Conservation (phyloP, 2,113 vertebrate genomes). For the Petaurus breviceps region DNA sequence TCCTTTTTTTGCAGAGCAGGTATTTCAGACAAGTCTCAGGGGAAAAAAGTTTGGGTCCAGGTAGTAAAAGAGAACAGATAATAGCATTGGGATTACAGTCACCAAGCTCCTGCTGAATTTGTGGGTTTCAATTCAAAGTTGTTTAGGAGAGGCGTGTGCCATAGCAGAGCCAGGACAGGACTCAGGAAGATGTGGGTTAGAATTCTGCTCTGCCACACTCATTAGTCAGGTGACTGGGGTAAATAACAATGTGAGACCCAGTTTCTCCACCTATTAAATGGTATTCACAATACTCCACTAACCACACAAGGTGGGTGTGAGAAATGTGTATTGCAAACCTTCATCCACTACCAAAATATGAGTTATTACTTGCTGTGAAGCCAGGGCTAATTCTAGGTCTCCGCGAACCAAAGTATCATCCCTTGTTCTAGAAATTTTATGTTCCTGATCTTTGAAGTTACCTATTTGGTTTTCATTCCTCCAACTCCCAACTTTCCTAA, state of each 20-base stretch:
- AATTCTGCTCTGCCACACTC: too few relatives aligned
- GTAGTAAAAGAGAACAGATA: conserved; percentile 22
- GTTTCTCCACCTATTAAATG: not conserved
- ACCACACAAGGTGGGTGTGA: not conserved
- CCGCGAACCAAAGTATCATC: conserved; percentile 30
- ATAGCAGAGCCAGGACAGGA: too few relatives aligned
- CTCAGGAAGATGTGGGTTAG: too few relatives aligned
- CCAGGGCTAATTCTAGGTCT: not conserved
- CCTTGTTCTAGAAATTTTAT: not conserved
- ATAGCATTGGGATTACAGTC: not conserved
- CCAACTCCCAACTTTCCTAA: not conserved
- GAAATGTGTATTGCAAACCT: not conserved
- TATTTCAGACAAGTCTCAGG: conserved; percentile 36
- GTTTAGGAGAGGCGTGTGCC: too few relatives aligned
- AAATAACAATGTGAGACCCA: not conserved
- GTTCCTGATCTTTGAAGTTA: not conserved
- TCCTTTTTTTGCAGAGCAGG: conserved; percentile 1
- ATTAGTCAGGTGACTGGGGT: too few relatives aligned
- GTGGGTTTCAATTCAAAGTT: not conserved
- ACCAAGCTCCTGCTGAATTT: conserved; percentile 16
- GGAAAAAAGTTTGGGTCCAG: conserved; percentile 49
- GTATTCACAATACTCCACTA: not conserved
- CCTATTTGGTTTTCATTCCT: not conserved
- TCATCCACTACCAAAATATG: not conserved
- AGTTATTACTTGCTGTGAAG: not conserved